These are phyloP conservation scores for Pseudochirops corinnae DNA, from an alignment of 2,797 vertebrate genomes.

Conservation along the genomic window DNA sequence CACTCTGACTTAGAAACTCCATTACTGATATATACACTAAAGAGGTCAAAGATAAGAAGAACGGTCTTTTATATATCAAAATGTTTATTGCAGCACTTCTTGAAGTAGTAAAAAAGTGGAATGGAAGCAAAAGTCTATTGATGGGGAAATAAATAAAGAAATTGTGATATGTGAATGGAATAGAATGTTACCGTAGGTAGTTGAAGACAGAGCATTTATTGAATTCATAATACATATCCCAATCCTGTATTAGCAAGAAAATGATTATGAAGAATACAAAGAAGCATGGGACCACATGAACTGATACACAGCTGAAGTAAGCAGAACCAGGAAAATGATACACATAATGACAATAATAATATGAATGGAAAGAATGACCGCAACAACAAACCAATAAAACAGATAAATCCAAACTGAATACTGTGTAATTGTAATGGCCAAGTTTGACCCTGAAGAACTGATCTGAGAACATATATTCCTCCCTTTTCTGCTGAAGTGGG, in stretches of 20 bases:
- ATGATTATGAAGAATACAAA: background rate
- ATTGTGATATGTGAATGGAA: background rate
- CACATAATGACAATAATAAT: background rate
- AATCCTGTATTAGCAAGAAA: background rate
- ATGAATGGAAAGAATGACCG: background rate
- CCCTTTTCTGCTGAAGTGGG: background rate
- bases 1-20: too few species aligned
- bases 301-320: background rate
- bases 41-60: too few species aligned
- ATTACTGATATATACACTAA: too few species aligned
- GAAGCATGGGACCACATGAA: background rate
- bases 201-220: background rate
- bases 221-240: background rate
- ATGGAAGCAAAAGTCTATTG: background rate
- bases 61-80: too few species aligned
- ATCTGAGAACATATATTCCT: background rate
- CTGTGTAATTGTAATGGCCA: background rate
- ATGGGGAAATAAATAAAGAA: background rate
- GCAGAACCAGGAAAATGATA: background rate
- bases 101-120: background rate
- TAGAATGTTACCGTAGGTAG: background rate
- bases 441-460: background rate
- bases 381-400: background rate
- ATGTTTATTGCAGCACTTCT: background rate
- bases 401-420: background rate